phyloP scores from a whole-genome alignment of 2,797 vertebrate genomes.

The Trematomus bernacchii region DNA sequence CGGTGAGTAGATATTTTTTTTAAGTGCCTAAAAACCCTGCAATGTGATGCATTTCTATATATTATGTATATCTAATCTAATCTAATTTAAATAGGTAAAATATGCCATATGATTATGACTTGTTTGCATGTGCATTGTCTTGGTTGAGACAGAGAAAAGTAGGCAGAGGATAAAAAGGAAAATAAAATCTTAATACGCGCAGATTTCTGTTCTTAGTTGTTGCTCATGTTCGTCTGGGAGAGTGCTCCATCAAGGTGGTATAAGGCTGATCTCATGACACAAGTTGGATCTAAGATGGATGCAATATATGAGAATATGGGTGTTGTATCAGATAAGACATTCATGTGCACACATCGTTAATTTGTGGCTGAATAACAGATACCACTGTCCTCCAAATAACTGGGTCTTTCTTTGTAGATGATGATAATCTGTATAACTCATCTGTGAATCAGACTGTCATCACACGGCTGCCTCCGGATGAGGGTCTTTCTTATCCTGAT shows the following conservation, averaged over 20 bases:
- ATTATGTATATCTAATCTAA: no score
- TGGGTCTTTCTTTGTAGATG: conserved; percentile 7
- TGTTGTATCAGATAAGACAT: neutral
- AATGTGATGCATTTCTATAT: neutral
- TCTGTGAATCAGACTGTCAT: conserved; percentile 15
- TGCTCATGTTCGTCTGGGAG: neutral
- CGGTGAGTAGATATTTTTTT: conserved; percentile 42
- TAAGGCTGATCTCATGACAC: conserved; percentile 6
- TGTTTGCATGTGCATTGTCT: neutral
- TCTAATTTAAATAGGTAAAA: no score
- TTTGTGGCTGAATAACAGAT: neutral
- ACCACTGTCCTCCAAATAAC: neutral
- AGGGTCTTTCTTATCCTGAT: neutral
- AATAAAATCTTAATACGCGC: conserved; percentile 2
- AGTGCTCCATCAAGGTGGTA: neutral
- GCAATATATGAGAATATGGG: neutral
- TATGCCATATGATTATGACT: neutral
- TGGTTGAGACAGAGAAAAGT: conserved; percentile 5
- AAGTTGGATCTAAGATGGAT: neutral
- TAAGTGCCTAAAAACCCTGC: neutral
- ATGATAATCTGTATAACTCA: neutral
- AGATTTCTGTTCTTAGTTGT: conserved; percentile 19
- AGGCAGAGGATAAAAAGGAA: conserved; percentile 19
- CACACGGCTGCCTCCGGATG: neutral
- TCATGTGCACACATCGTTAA: neutral